Evolutionary conservation across 2,888 invertebrate species (phyloP).

Genomic region (Leptothorax acervorum): DNA sequence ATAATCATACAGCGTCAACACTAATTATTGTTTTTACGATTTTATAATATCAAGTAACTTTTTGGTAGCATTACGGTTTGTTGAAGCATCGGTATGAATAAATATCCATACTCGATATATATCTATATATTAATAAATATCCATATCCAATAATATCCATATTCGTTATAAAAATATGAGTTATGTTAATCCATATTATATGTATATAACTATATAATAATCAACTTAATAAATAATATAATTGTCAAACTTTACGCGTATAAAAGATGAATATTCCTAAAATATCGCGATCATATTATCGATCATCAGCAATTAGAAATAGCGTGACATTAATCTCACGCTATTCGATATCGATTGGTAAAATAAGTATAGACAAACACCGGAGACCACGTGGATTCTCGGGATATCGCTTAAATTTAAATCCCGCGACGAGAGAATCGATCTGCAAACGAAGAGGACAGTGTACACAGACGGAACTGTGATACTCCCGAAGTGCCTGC

Average conservation of each 20-base stretch:
- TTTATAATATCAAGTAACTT: background rate
- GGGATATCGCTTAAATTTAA: conserved; percentile 30
- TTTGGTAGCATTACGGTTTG: background rate
- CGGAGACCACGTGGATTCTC: background rate
- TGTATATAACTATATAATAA: background rate
- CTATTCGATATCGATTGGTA: conserved; percentile 18
- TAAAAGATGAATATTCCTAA: background rate
- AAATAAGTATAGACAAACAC: background rate
- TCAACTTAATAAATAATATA: background rate
- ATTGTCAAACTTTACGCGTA: background rate
- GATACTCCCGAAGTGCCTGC: background rate
- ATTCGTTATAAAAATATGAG: no score
- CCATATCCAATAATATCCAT: background rate
- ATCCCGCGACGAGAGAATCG: conserved; percentile 28
- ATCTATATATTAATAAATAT: background rate
- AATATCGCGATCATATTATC: conserved; percentile 15
- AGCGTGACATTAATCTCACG: background rate
- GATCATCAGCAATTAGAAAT: background rate
- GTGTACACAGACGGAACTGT: conserved; percentile 2
- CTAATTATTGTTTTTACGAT: background rate
- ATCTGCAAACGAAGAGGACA: background rate
- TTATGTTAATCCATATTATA: no score
- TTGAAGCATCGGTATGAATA: background rate
- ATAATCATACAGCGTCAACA: background rate
- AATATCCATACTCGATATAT: background rate